Conservation (phyloP, 2,113 vertebrate genomes). For the Epinephelus fuscoguttatus region DNA sequence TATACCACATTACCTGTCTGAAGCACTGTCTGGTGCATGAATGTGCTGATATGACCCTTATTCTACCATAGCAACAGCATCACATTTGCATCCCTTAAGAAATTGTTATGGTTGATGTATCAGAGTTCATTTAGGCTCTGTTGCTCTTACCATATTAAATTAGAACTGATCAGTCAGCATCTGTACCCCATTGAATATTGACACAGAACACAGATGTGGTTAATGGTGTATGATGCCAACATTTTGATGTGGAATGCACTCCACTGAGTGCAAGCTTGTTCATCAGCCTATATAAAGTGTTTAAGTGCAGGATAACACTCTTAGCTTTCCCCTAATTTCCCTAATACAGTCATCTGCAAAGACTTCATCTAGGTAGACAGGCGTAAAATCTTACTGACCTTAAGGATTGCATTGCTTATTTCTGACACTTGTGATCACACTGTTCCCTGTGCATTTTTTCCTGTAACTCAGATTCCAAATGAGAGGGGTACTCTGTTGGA, state of each 20-base stretch:
- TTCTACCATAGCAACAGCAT: neutral
- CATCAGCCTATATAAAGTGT: conserved; percentile 2
- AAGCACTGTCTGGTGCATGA: neutral
- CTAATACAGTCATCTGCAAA: neutral
- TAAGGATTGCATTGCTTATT: neutral
- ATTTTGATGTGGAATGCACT: neutral
- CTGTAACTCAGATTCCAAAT: neutral
- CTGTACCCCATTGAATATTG: neutral
- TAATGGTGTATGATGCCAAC: neutral
- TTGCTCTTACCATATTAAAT: neutral
- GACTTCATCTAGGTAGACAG: neutral
- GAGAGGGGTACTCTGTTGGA: neutral
- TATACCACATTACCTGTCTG: neutral
- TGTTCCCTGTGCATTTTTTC: no score
- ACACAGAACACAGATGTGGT: neutral
- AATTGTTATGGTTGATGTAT: neutral
- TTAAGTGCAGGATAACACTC: neutral
- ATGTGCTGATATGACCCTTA: neutral
- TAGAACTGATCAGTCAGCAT: neutral
- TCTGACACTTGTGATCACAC: neutral
- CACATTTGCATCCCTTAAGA: neutral
- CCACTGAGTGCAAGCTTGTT: neutral
- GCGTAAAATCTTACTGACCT: neutral
- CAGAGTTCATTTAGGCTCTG: neutral
- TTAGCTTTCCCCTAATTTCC: neutral